These are phyloP conservation scores for Holcopasites calliopsidis DNA, from an alignment of 1,140 invertebrate genomes.

Conservation along the genomic window DNA sequence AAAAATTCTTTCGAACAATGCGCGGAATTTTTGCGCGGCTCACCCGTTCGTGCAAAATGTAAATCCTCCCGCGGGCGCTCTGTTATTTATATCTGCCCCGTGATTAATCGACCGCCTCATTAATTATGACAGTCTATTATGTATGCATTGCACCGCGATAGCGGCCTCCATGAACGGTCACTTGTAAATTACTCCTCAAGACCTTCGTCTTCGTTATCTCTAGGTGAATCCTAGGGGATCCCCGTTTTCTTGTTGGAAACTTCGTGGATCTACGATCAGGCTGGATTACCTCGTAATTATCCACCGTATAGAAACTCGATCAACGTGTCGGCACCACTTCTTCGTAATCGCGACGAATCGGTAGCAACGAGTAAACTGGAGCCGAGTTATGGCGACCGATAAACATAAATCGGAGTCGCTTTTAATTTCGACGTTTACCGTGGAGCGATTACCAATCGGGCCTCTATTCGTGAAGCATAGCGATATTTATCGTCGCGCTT, in stretches of 20 bases:
- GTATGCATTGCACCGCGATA: constrained; percentile 33
- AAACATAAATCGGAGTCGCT: constrained; percentile 20
- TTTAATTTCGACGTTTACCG: constrained; percentile 23
- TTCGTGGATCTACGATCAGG: background rate
- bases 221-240: background rate
- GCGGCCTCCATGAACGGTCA: background rate
- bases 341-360: background rate
- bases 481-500: constrained; percentile 44
- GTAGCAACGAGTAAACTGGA: background rate
- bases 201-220: background rate
- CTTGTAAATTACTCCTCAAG: background rate
- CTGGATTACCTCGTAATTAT: constrained; percentile 14
- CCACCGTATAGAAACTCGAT: background rate
- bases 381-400: background rate
- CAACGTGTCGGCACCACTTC: background rate
- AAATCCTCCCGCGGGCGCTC: background rate
- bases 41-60: constrained; percentile 17
- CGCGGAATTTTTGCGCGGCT: constrained; percentile 21
- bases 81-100: constrained; percentile 28
- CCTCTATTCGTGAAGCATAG: no score
- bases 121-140: constrained; percentile 46
- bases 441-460: no score
- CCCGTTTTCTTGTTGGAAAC: background rate
- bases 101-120: constrained; percentile 45
- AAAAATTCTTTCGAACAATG: no score